Conservation (phyloP, 2,888 invertebrate species). For the Mythimna ferrago region DNA sequence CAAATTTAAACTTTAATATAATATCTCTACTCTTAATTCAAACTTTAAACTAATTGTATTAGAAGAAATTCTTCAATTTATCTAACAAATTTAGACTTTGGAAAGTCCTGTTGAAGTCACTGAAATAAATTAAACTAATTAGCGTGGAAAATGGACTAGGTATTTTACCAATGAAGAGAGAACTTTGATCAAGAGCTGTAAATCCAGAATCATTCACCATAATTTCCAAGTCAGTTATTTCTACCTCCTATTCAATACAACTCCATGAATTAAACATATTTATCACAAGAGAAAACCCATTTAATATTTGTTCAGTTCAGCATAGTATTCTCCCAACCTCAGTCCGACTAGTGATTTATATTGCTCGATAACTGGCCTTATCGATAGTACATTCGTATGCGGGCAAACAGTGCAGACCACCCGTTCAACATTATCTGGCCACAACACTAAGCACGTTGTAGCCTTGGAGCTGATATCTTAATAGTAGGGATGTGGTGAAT, state of each 20-base stretch:
- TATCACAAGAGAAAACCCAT: slow-evolving; percentile 48
- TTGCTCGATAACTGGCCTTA: slow-evolving; percentile 56
- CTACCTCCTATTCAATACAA: slow-evolving; percentile 24
- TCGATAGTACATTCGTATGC: slow-evolving; percentile 60
- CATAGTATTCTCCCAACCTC: slow-evolving; percentile 34
- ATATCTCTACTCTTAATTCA: background rate
- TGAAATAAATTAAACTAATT: slow-evolving; percentile 23
- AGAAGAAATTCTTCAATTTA: slow-evolving; percentile 30
- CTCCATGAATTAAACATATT: slow-evolving; percentile 47
- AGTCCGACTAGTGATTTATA: slow-evolving; percentile 60
- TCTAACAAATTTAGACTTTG: slow-evolving; percentile 14
- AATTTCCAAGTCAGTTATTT: slow-evolving; percentile 16
- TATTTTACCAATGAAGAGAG: background rate
- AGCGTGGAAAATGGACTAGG: background rate
- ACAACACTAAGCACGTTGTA: slow-evolving; percentile 65
- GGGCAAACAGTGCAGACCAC: slow-evolving; percentile 56
- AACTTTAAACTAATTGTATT: slow-evolving; percentile 10
- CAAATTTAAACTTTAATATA: background rate
- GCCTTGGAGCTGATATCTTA: slow-evolving; percentile 67
- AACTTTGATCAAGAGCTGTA: background rate
- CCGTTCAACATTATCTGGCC: slow-evolving; percentile 61
- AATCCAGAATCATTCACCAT: slow-evolving; percentile 7
- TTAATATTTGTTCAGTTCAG: slow-evolving; percentile 47
- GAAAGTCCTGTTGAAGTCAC: background rate
- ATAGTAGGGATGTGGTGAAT: slow-evolving; percentile 58